phyloP scores from a whole-genome alignment of 1,140 invertebrate species.

The Polyergus mexicanus region DNA sequence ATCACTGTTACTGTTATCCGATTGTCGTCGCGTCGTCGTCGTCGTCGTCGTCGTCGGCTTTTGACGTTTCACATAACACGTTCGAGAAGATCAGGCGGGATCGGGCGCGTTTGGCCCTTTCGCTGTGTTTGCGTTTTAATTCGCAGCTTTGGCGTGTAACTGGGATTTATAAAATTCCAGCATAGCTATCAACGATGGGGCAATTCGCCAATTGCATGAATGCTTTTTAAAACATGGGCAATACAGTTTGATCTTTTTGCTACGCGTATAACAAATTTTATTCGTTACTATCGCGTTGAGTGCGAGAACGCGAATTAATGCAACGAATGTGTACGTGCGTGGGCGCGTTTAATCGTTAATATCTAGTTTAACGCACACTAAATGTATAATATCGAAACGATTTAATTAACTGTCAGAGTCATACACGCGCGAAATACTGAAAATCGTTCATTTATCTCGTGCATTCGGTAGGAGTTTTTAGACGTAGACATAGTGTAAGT shows the following conservation, averaged over 20 bases:
- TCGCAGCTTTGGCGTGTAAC: neutral
- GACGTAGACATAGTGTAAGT: neutral
- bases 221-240: neutral
- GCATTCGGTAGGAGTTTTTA: neutral
- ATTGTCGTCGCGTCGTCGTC: neutral
- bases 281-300: neutral
- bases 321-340: neutral
- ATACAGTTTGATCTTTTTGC: neutral
- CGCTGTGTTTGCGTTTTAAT: neutral
- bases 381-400: constrained; percentile 18
- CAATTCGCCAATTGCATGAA: neutral
- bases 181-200: neutral
- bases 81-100: neutral
- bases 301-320: neutral
- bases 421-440: neutral
- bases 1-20: constrained; percentile 53
- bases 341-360: constrained; percentile 8
- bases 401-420: constrained; percentile 5
- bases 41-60: neutral
- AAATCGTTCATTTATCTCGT: neutral
- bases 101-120: neutral
- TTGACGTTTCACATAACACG: neutral
- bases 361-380: constrained; percentile 1
- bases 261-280: neutral
- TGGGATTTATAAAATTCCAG: constrained; percentile 8